These are phyloP conservation scores for Notarius lentiginosus DNA, from an alignment of 2,113 vertebrate species.

Conservation along the genomic window DNA sequence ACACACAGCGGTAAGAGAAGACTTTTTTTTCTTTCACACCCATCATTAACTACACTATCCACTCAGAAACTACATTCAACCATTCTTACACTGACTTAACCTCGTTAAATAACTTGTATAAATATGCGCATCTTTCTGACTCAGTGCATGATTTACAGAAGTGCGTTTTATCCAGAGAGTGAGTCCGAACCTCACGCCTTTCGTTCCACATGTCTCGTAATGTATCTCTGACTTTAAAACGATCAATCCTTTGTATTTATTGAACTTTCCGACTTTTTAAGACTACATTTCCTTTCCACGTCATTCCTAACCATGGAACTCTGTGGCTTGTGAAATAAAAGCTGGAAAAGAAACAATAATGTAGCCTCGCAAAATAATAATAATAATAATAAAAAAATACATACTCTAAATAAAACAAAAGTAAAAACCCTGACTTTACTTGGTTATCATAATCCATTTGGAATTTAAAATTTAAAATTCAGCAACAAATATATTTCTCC, in stretches of 20 bases:
- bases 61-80: neutral
- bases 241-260: neutral
- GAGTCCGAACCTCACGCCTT: neutral
- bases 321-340: neutral
- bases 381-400: neutral
- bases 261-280: neutral
- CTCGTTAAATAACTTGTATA: no score
- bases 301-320: neutral
- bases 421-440: no score
- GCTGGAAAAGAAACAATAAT: neutral
- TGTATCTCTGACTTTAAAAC: neutral
- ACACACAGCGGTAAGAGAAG: slow-evolving; percentile 64
- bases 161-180: neutral
- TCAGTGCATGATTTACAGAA: neutral
- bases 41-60: neutral
- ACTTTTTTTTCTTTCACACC: no score
- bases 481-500: neutral
- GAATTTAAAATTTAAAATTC: neutral
- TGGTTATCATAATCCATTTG: neutral
- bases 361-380: neutral
- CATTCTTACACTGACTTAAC: neutral
- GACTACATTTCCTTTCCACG: neutral
- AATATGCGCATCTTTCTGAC: neutral
- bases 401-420: neutral
- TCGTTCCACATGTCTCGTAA: no score